A percentile compares a stretch with the other conserved stretches of the same genome.
Evolutionary conservation across 2,113 vertebrate genomes (phyloP).

Genomic region (Charina bottae): DNA sequence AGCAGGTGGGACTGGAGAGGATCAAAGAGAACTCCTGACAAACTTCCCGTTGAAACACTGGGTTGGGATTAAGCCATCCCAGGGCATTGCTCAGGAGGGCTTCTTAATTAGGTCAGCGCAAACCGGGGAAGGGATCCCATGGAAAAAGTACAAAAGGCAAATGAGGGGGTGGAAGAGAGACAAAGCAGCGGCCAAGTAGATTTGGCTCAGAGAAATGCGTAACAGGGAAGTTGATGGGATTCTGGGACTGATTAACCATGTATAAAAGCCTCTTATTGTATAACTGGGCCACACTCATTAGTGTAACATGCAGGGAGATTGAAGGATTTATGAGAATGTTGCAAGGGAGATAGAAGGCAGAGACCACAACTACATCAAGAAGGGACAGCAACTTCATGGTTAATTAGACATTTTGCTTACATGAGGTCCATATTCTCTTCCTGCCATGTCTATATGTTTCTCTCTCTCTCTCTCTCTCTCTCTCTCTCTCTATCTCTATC

Average conservation of each 20-base stretch:
- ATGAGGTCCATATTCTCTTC: not conserved
- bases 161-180: slow-evolving; percentile 35
- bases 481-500: too few relatives aligned
- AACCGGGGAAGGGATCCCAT: slow-evolving; percentile 66
- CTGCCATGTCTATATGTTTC: not conserved
- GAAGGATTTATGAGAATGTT: slow-evolving; percentile 3
- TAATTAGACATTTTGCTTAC: not conserved
- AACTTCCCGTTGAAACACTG: slow-evolving; percentile 80
- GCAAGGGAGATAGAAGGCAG: slow-evolving; percentile 22
- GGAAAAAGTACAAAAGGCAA: slow-evolving; percentile 65
- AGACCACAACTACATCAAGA: not conserved
- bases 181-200: not conserved
- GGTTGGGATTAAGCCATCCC: slow-evolving; percentile 87
- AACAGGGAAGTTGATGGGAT: slow-evolving; percentile 28
- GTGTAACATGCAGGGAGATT: slow-evolving; percentile 57
- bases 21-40: not conserved
- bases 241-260: slow-evolving; percentile 50
- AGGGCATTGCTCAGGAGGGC: slow-evolving; percentile 80
- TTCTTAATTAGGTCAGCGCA: slow-evolving; percentile 79
- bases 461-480: too few relatives aligned
- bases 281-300: slow-evolving; percentile 65
- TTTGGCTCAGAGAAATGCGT: not conserved
- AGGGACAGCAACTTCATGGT: not conserved
- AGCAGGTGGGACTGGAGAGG: slow-evolving; percentile 30
- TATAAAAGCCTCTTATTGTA: slow-evolving; percentile 76